Percentiles rank a stretch among this genome's conserved stretches.
Conservation (phyloP, 2,888 invertebrate genomes). For the Anorthoa munda region DNA sequence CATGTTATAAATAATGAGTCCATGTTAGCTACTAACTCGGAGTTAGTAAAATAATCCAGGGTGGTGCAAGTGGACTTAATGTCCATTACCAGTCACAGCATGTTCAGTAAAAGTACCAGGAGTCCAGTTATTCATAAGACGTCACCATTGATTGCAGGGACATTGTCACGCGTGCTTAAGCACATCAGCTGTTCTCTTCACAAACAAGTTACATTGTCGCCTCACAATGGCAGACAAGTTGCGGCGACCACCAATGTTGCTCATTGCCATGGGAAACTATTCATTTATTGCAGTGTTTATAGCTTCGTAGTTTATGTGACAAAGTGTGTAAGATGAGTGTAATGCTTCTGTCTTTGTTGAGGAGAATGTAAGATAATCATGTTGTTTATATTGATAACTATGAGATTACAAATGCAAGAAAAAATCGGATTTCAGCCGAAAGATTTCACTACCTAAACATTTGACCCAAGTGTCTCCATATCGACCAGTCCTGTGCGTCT, state of each 20-base stretch:
- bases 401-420: too few relatives aligned
- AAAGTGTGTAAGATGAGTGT: neutral
- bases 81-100: neutral
- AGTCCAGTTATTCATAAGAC: slow-evolving; percentile 1
- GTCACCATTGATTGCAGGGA: neutral
- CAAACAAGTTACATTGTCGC: slow-evolving; percentile 29
- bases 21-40: too few relatives aligned
- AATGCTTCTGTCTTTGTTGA: neutral
- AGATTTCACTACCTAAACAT: too few relatives aligned
- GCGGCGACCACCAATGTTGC: slow-evolving; percentile 27
- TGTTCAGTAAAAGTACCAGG: neutral
- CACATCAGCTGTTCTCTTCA: slow-evolving; percentile 9
- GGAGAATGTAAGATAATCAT: neutral
- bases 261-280: slow-evolving; percentile 13
- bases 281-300: neutral
- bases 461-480: too few relatives aligned
- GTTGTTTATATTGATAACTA: too few relatives aligned
- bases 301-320: neutral
- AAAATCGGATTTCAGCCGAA: too few relatives aligned
- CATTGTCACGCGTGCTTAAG: neutral
- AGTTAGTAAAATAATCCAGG: too few relatives aligned
- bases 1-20: too few relatives aligned
- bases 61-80: neutral
- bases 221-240: slow-evolving; percentile 49
- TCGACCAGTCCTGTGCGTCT: too few relatives aligned